Evolutionary conservation across 2,113 vertebrate genomes (phyloP), one percentile per base, ranked within the genome.

Genomic region (Galbula dea): DNA sequence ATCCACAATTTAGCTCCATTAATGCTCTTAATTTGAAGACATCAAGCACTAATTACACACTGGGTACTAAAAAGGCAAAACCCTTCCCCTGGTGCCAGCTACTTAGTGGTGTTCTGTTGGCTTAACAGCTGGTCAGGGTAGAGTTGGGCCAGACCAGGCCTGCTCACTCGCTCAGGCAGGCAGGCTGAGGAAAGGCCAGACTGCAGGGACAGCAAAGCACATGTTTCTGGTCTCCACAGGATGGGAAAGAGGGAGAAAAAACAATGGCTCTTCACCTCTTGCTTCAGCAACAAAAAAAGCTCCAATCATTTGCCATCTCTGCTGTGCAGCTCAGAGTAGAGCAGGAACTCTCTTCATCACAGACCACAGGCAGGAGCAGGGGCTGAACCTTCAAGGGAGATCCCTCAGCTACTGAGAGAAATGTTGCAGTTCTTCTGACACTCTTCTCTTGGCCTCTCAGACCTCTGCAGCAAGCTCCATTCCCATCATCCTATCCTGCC

Each of bases 21-120:
- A 98, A 98, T 98, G 98, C 98, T 98, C 98, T 98, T 98, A 98
- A 98, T 98, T 98, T 97, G 98, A 98, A 98, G 98, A 98, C 98
- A 98, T 98, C 97, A 98, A 97, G 98, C 97, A 97, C 97, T 98
- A 98, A 98, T 98, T 98, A 98, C 97, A 98, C 97, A 98, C 98
- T 97, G 97, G 98, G 97, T 96, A 98, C 97, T 98, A 98, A 98
- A 98, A 97, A 98, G 96, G 97, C 96, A 97, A 96, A 97, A 96
- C 95, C 97, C 97, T 97, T 97, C 98, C 95, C 97, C 95, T 91
- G 96, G 97, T 97, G 97, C 97, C 98, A 97, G 97, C 97, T 97
- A 97, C 97, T 96, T 96, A 97, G 97, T 96, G 97, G 96, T 95
- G 87, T 96, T 97, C 97, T 95, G 98, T 97, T 96, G 97, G 97